These are phyloP conservation scores for Bombus impatiens DNA, from an alignment of 1,140 invertebrate species.

Conservation along the genomic window DNA sequence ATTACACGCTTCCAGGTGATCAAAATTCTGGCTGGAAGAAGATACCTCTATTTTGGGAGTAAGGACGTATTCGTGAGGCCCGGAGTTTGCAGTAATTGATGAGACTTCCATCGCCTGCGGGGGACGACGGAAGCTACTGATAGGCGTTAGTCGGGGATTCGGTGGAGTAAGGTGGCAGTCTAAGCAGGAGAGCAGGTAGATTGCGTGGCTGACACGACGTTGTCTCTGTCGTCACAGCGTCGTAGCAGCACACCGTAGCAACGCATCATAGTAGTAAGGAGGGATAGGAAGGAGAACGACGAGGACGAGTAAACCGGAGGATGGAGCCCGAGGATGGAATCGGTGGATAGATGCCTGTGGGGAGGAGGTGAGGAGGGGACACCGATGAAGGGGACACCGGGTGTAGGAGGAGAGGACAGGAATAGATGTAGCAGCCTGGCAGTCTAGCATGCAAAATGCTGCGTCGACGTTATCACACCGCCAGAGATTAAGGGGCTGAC, in stretches of 20 bases:
- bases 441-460: conserved; percentile 77
- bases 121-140: conserved; percentile 2
- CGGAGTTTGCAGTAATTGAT: conserved; percentile 59
- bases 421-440: conserved; percentile 65
- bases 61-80: conserved; percentile 29
- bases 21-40: conserved; percentile 15
- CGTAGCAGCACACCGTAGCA: background rate
- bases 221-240: conserved; percentile 12
- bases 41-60: conserved; percentile 22
- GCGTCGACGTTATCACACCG: conserved; percentile 76
- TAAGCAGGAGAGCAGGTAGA: conserved; percentile 30
- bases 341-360: conserved; percentile 32
- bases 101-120: conserved; percentile 40
- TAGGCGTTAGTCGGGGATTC: background rate
- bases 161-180: conserved; percentile 26
- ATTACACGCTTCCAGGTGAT: conserved; percentile 18
- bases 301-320: conserved; percentile 21
- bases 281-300: background rate
- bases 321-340: conserved; percentile 2
- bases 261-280: too few species aligned
- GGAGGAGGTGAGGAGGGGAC: background rate
- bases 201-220: conserved; percentile 38
- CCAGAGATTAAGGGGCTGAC: conserved; percentile 75
- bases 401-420: conserved; percentile 17
- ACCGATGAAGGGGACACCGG: conserved; percentile 18